Evolutionary conservation across 2,113 vertebrate genomes (phyloP), one percentile per base, ranked within the genome.

Genomic region (Dasypus novemcinctus): DNA sequence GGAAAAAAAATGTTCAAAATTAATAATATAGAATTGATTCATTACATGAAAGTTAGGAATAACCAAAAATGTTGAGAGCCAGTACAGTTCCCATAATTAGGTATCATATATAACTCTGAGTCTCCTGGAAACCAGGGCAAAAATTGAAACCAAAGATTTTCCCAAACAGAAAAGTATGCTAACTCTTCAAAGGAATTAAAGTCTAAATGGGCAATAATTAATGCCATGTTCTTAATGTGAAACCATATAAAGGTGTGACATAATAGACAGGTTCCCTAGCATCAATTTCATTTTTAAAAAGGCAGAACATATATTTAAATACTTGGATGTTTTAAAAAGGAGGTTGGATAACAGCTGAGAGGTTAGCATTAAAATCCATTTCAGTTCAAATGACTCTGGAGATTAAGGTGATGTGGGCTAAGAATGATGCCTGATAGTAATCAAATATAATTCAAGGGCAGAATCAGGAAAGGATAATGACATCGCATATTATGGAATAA

Each of bases 261-360:
- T 72, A n/a, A 78, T 43, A 94, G 52, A n/a, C 5, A 74, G 25
- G 38, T 94, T n/a, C 91, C 8, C 17, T 54, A 52, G 74, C 31
- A 90, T 8, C 14, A 54, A 49, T 96, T 86, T 95, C 7, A 86
- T 54, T 72, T 74, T 57, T 7, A 20, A 14, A 21, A 94, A 92
- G 88, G 52, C n/a, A 52, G 4, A 63, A 41, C 41, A 63, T 2
- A 3, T 59, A 74, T 97, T n/a, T n/a, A n/a, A n/a, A n/a, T 81
- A 61, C 12, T 18, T 68, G 23, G 38, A 88, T 91, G n/a, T 85
- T 92, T 95, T 64, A 91, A 89, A 41, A 94, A 82, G 31, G 43
- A 89, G 69, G 29, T 15, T 85, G 4, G 25, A 78, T 89, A 78
- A 81, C 9, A 83, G 23, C 46, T 63, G 20, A 78, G 33, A 72